Percentiles rank a stretch among this genome's conserved stretches.
Evolutionary conservation across 2,113 vertebrate genomes (phyloP).

Genomic region (Lampris megalopsis): DNA sequence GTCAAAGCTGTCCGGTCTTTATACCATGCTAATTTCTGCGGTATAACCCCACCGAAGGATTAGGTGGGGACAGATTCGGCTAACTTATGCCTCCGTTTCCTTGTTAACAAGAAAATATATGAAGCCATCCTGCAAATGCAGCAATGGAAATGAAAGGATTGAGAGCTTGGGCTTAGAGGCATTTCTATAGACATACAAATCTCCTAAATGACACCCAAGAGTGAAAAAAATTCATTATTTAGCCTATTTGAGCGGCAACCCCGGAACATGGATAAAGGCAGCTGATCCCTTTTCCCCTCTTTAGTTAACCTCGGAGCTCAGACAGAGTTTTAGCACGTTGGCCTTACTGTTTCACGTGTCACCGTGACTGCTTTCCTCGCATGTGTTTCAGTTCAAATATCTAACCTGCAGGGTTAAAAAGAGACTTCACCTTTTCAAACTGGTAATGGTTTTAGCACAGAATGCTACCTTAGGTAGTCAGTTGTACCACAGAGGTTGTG

Average conservation of each 20-base stretch:
- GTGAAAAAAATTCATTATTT: conserved; percentile 34
- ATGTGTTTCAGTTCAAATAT: conserved; percentile 16
- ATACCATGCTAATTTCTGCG: background rate
- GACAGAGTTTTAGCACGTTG: conserved; percentile 7
- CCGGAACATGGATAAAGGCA: conserved; percentile 36
- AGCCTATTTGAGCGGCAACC: conserved; percentile 43
- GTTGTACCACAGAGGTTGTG: conserved; percentile 12
- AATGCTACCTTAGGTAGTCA: background rate
- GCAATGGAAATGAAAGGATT: conserved; percentile 1
- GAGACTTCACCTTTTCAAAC: conserved; percentile 6
- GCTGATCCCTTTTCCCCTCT: conserved; percentile 31
- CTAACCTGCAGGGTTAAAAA: conserved; percentile 21
- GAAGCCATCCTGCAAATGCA: background rate
- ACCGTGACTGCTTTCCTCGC: conserved; percentile 13
- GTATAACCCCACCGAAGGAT: background rate
- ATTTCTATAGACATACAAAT: conserved; percentile 33
- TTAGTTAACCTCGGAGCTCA: conserved; percentile 43
- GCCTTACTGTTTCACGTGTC: conserved; percentile 22
- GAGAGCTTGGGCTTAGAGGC: conserved; percentile 24
- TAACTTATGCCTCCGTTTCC: too few relatives aligned
- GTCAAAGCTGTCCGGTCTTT: conserved; percentile 9
- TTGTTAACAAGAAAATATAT: too few relatives aligned
- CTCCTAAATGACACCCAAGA: conserved; percentile 20
- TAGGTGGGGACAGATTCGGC: background rate
- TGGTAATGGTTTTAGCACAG: conserved; percentile 1